These are phyloP conservation scores for Homarus americanus DNA, from an alignment of 1,140 invertebrate genomes.

Conservation along the genomic window DNA sequence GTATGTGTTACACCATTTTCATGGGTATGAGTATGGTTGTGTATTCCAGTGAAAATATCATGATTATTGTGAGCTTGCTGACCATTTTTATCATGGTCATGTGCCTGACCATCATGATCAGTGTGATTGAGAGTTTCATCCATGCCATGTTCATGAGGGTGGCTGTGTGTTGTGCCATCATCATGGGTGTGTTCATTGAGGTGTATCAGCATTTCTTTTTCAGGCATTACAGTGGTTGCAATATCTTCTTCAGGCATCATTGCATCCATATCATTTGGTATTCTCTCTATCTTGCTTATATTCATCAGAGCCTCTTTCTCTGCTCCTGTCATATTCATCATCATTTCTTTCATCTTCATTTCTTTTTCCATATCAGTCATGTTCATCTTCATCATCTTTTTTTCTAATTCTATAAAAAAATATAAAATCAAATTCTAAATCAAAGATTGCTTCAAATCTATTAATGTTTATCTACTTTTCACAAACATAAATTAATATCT, in stretches of 20 bases:
- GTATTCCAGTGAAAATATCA: constrained; percentile 20
- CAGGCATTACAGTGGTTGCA: not conserved
- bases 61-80: constrained; percentile 7
- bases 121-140: constrained; percentile 34
- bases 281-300: not conserved
- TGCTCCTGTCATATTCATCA: constrained; percentile 43
- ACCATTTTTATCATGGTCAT: constrained; percentile 40
- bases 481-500: not conserved
- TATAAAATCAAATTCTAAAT: not conserved
- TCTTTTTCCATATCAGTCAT: constrained; percentile 44
- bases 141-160: constrained; percentile 15
- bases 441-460: not conserved
- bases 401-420: constrained; percentile 40
- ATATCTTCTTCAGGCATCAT: constrained; percentile 14
- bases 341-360: constrained; percentile 44
- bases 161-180: constrained; percentile 42
- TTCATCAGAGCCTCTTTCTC: constrained; percentile 48
- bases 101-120: constrained; percentile 30
- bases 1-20: constrained; percentile 16
- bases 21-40: constrained; percentile 44
- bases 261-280: constrained; percentile 4
- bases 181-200: constrained; percentile 43
- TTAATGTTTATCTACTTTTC: too few relatives aligned
- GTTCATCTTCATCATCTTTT: constrained; percentile 48
- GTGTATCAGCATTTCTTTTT: not conserved